Conservation (phyloP, 2,113 vertebrate species). For the rat (Rattus norvegicus) region GRCr8 NC_086031.1:95427501-95428000, state of each 20-base stretch:
- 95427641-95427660: not conserved
- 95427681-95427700: not conserved
- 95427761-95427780: not conserved
- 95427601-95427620: not conserved
- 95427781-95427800: not conserved
- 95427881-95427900: not conserved
- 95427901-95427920: not conserved
- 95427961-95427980: not conserved
- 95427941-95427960: slow-evolving; percentile 10
- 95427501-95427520: slow-evolving; percentile 20
- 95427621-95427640: not conserved
- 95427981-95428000: not conserved
- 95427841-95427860: not conserved
- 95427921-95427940: not conserved
- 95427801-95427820: not conserved
- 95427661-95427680: not conserved
- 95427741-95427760: not conserved
- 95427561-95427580: not conserved
- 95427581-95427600: not conserved
- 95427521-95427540: not conserved
- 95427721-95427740: not conserved
- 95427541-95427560: not conserved
- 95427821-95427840: not conserved
- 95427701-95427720: not conserved
- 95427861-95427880: not conserved